These are phyloP conservation scores for Styela plicata DNA, from an alignment of 23 tunicate genomes.

Conservation along the genomic window DNA sequence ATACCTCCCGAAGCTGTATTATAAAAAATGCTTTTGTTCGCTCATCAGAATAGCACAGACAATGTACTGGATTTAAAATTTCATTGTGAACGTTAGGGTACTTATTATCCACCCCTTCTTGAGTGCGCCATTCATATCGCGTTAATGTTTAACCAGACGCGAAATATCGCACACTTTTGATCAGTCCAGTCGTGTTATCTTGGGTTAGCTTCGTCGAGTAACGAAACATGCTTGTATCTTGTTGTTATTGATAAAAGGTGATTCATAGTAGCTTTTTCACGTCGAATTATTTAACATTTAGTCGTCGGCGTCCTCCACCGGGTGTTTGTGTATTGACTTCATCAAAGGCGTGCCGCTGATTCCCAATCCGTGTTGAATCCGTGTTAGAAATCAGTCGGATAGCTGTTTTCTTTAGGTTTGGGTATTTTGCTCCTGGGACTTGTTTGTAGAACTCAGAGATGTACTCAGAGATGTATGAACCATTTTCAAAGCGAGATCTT, in stretches of 20 bases:
- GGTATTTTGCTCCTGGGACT: too few species aligned
- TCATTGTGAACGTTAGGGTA: neutral
- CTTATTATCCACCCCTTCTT: neutral
- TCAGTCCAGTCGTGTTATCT: neutral
- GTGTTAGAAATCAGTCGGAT: too few species aligned
- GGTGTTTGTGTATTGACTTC: too few species aligned
- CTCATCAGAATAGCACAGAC: too few species aligned
- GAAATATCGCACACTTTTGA: neutral
- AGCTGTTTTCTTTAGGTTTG: too few species aligned
- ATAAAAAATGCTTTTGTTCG: too few species aligned
- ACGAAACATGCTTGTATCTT: neutral
- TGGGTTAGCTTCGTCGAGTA: neutral
- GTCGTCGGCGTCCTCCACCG: neutral
- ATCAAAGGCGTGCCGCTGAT: too few species aligned
- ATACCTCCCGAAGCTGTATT: too few species aligned
- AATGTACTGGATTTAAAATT: neutral
- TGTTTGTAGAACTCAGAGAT: too few species aligned
- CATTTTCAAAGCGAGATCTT: too few species aligned
- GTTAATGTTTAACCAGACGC: neutral
- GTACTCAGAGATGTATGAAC: too few species aligned
- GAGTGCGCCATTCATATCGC: neutral
- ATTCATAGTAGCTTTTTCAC: neutral
- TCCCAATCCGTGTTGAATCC: too few species aligned
- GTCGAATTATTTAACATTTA: neutral
- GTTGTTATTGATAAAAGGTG: slow-evolving; percentile 13